Conservation (phyloP, 2,113 vertebrate species). For the Sander lucioperca region DNA sequence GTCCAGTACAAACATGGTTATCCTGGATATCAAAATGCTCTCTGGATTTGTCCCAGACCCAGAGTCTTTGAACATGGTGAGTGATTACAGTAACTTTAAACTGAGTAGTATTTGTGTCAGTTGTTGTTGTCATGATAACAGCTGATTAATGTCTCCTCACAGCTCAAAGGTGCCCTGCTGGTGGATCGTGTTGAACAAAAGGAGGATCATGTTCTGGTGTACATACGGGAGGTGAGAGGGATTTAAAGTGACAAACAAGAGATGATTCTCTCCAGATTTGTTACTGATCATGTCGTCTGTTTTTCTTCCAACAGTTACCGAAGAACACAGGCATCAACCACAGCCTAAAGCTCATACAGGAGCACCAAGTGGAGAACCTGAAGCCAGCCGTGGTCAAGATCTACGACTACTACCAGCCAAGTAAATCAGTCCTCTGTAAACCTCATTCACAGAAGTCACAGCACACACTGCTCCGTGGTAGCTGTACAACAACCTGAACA, state of each 20-base stretch:
- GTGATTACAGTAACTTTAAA: neutral
- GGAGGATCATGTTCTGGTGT: conserved; percentile 70
- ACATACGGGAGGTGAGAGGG: conserved; percentile 72
- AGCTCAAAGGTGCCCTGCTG: conserved; percentile 49
- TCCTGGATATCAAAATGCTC: conserved; percentile 70
- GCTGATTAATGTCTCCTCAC: conserved; percentile 4
- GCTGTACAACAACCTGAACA: neutral
- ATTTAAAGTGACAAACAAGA: neutral
- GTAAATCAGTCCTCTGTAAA: conserved; percentile 63
- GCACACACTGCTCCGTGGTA: neutral
- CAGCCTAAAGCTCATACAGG: conserved; percentile 78
- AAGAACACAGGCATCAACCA: conserved; percentile 37
- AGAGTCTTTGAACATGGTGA: conserved; percentile 22
- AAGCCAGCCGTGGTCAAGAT: conserved; percentile 86
- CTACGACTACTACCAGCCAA: conserved; percentile 91
- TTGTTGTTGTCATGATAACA: neutral
- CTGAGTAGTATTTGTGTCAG: neutral
- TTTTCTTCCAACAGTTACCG: conserved; percentile 56
- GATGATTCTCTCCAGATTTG: neutral
- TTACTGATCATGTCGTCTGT: neutral
- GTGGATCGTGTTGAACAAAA: conserved; percentile 76
- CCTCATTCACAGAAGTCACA: neutral
- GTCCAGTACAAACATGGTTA: conserved; percentile 70
- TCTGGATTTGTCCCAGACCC: conserved; percentile 67
- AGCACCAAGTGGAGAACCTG: conserved; percentile 81